Percentiles rank a stretch among this genome's conserved stretches.
Conservation (phyloP, 2,888 invertebrate species). For the Pogonocherus hispidulus region DNA sequence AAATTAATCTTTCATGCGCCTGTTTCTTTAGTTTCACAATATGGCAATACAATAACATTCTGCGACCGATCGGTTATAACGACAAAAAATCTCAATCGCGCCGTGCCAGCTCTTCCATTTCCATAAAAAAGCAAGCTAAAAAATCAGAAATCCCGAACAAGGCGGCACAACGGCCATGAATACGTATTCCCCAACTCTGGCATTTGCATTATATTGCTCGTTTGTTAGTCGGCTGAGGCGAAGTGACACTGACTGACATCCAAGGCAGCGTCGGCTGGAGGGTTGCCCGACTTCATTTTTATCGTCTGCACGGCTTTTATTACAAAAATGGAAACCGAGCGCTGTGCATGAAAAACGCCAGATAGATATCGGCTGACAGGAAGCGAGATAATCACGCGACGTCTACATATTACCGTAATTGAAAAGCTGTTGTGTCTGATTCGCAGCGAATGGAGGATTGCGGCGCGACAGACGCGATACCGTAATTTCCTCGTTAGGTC, state of each 20-base stretch:
- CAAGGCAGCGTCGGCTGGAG: not conserved
- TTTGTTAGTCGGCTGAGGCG: not conserved
- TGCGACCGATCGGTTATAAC: too few species aligned
- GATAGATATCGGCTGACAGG: conserved; percentile 10
- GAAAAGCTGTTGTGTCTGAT: conserved; percentile 16
- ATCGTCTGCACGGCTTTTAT: conserved; percentile 13
- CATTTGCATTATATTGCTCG: conserved; percentile 14
- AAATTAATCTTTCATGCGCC: too few species aligned
- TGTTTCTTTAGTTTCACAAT: too few species aligned
- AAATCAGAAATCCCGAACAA: too few species aligned
- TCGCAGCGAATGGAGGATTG: not conserved
- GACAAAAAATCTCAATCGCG: too few species aligned
- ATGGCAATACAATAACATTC: too few species aligned
- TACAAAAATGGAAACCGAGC: conserved; percentile 12
- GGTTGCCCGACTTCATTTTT: conserved; percentile 5
- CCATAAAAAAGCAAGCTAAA: too few species aligned
- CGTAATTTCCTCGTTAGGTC: not conserved
- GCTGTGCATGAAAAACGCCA: conserved; percentile 10
- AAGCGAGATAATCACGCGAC: conserved; percentile 16
- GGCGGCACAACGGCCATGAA: not conserved
- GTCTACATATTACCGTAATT: conserved; percentile 16
- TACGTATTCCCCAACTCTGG: not conserved
- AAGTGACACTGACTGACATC: conserved; percentile 13
- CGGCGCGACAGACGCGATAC: not conserved
- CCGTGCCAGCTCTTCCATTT: too few species aligned